Percentiles rank a stretch among this genome's conserved stretches.
These are phyloP conservation scores for Bombus pascuorum DNA, from an alignment of 1,140 invertebrate species.

Conservation along the genomic window DNA sequence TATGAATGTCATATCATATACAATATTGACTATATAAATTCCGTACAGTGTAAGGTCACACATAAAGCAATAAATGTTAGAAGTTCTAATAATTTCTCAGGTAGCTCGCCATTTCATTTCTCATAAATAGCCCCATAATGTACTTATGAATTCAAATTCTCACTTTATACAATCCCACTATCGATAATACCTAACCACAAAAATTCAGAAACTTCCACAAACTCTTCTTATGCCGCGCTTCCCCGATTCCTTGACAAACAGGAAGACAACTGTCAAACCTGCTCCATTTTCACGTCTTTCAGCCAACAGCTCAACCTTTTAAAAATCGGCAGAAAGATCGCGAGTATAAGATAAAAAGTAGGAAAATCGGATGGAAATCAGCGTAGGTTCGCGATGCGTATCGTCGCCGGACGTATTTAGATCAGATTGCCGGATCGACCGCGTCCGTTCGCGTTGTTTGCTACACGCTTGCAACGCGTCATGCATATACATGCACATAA, in stretches of 20 bases:
- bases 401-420: constrained; percentile 73
- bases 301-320: neutral
- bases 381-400: constrained; percentile 34
- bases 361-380: constrained; percentile 33
- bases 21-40: no score
- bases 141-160: no score
- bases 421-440: constrained; percentile 72
- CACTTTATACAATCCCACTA: no score
- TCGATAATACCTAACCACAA: neutral
- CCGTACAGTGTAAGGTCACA: no score
- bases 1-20: no score
- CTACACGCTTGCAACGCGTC: constrained; percentile 48
- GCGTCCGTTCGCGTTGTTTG: constrained; percentile 61
- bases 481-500: constrained; percentile 57
- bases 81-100: no score
- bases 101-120: no score
- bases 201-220: neutral
- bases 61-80: no score
- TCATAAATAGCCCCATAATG: no score
- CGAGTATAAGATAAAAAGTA: neutral
- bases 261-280: constrained; percentile 53
- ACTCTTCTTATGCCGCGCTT: neutral
- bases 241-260: constrained; percentile 32
- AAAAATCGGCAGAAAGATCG: neutral
- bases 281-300: constrained; percentile 62